Percentiles rank a stretch among this genome's conserved stretches.
These are phyloP conservation scores for Triplophysa bombifrons DNA, from an alignment of 2,797 vertebrate genomes.

Conservation along the genomic window DNA sequence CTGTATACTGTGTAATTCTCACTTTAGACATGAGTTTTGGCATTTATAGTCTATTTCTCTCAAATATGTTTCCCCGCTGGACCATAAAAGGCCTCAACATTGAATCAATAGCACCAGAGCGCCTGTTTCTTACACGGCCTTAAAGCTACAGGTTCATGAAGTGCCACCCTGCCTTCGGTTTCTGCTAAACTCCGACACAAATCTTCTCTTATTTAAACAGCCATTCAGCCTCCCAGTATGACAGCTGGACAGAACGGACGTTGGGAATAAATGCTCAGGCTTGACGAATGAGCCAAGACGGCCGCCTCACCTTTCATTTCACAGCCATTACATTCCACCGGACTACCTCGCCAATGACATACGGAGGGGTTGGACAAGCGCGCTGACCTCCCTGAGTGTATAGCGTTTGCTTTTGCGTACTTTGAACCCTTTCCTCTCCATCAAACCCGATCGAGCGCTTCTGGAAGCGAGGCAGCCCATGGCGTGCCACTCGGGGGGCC, in stretches of 20 bases:
- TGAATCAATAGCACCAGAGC: slow-evolving; percentile 55
- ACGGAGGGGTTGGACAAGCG: slow-evolving; percentile 36
- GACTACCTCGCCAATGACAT: slow-evolving; percentile 32
- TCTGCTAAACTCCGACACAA: slow-evolving; percentile 34
- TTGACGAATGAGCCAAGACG: slow-evolving; percentile 41
- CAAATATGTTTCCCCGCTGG: slow-evolving; percentile 34
- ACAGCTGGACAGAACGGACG: slow-evolving; percentile 24
- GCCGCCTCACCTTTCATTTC: slow-evolving; percentile 44
- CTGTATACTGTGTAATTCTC: neutral
- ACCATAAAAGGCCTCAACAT: slow-evolving; percentile 48
- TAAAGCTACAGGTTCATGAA: slow-evolving; percentile 35
- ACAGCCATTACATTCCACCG: slow-evolving; percentile 37
- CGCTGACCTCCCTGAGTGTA: neutral
- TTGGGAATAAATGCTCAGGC: slow-evolving; percentile 20
- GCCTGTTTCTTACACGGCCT: slow-evolving; percentile 37
- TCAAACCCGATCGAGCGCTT: slow-evolving; percentile 23
- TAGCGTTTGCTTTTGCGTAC: slow-evolving; percentile 6
- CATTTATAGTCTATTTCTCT: slow-evolving; percentile 28
- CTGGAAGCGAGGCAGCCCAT: neutral
- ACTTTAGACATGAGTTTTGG: slow-evolving; percentile 20
- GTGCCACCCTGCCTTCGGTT: slow-evolving; percentile 33
- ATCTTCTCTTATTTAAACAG: slow-evolving; percentile 38
- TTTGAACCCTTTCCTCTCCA: slow-evolving; percentile 34
- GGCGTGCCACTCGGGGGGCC: neutral
- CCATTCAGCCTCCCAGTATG: slow-evolving; percentile 12